Evolutionary conservation across 2,888 invertebrate genomes (phyloP).

Genomic region (Diarsia mendica): DNA sequence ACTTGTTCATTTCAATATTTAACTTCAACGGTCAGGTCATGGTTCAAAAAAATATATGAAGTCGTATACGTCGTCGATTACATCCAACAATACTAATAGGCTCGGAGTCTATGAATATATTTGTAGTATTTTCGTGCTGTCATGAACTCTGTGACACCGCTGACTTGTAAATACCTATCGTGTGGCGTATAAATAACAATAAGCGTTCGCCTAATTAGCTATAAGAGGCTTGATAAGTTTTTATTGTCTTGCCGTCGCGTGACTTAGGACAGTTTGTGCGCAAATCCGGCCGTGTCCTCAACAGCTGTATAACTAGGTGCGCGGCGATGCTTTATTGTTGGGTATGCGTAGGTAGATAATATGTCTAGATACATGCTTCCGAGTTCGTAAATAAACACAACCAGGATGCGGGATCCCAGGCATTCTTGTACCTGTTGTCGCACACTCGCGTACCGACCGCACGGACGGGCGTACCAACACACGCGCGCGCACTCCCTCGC

Average conservation of each 20-base stretch:
- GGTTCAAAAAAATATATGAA: conserved; percentile 60
- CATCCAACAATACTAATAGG: conserved; percentile 56
- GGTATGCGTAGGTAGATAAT: conserved; percentile 31
- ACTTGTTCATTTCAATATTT: conserved; percentile 46
- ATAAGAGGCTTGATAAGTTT: conserved; percentile 84
- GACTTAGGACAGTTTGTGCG: conserved; percentile 76
- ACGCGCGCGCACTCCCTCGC: conserved; percentile 67
- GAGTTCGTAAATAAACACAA: conserved; percentile 54
- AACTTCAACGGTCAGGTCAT: conserved; percentile 59
- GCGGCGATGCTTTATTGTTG: conserved; percentile 34
- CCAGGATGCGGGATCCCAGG: conserved; percentile 43
- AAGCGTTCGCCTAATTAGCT: conserved; percentile 83
- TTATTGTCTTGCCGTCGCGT: conserved; percentile 84
- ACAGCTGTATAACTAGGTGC: conserved; percentile 48
- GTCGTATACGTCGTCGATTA: conserved; percentile 49
- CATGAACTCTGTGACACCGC: conserved; percentile 72
- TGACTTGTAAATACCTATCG: conserved; percentile 71
- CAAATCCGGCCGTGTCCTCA: conserved; percentile 74
- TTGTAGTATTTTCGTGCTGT: conserved; percentile 67
- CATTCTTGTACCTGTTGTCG: conserved; percentile 55
- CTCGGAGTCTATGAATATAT: conserved; percentile 58
- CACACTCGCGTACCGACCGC: conserved; percentile 52
- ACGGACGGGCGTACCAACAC: conserved; percentile 57
- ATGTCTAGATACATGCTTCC: conserved; percentile 37
- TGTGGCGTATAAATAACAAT: conserved; percentile 81